Percentiles rank a stretch among this genome's conserved stretches.
phyloP scores from a whole-genome alignment of 1,140 invertebrate species.

The Amyelois transitella region DNA sequence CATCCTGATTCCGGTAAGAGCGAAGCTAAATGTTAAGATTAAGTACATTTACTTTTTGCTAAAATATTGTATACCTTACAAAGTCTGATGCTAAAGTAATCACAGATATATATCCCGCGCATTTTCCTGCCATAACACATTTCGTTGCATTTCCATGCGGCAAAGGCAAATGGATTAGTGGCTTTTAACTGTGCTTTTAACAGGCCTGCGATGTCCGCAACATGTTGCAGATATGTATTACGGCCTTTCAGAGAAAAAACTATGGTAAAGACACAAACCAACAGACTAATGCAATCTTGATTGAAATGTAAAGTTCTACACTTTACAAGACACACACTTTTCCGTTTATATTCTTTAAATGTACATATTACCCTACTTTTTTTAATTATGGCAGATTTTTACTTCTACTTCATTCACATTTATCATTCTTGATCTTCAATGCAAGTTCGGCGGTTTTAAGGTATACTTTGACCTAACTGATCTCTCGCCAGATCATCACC shows the following conservation, averaged over 20 bases:
- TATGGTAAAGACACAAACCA: background rate
- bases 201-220: slow-evolving; percentile 2
- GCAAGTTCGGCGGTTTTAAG: too few species aligned
- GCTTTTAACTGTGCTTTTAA: slow-evolving; percentile 23
- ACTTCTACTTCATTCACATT: too few species aligned
- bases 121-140: slow-evolving; percentile 17
- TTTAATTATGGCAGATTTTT: too few species aligned
- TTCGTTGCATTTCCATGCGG: slow-evolving; percentile 22
- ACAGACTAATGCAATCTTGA: background rate
- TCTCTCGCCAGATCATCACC: too few species aligned
- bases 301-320: too few species aligned
- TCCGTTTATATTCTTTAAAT: too few species aligned
- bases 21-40: background rate
- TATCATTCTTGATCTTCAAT: too few species aligned
- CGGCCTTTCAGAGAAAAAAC: background rate
- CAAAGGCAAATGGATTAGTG: slow-evolving; percentile 40
- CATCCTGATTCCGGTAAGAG: background rate
- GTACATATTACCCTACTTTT: too few species aligned
- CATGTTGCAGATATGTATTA: background rate
- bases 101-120: background rate
- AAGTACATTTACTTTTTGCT: too few species aligned
- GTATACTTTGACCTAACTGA: too few species aligned
- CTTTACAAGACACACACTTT: too few species aligned
- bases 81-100: background rate
- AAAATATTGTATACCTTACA: background rate